Conservation (phyloP, 2,113 vertebrate species). For the Pelvicachromis taeniatus region DNA sequence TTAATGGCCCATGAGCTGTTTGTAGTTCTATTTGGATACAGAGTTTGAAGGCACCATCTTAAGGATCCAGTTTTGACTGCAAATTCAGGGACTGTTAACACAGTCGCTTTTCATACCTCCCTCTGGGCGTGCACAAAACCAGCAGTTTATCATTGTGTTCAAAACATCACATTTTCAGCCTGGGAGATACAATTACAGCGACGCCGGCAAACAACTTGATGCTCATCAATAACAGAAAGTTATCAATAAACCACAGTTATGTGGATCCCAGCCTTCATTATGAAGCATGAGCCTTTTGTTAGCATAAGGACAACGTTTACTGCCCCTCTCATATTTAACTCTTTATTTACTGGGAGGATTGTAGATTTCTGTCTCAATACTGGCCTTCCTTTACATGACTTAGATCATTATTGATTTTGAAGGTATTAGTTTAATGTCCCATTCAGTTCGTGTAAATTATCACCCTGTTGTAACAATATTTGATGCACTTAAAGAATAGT, state of each 20-base stretch:
- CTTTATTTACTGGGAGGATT: neutral
- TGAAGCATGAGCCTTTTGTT: neutral
- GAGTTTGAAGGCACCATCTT: slow-evolving; percentile 2
- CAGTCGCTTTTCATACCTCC: neutral
- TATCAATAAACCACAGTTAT: neutral
- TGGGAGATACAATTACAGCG: neutral
- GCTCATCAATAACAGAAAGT: neutral
- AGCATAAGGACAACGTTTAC: neutral
- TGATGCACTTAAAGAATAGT: neutral
- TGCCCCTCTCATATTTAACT: neutral
- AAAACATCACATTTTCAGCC: slow-evolving; percentile 17
- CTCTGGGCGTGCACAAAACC: neutral
- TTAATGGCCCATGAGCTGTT: slow-evolving; percentile 43
- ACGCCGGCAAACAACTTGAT: neutral
- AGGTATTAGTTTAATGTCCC: neutral
- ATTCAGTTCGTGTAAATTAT: neutral
- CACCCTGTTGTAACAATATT: neutral
- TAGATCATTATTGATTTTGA: neutral
- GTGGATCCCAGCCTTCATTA: neutral
- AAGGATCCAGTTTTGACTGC: neutral
- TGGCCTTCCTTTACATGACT: neutral
- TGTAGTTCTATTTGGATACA: slow-evolving; percentile 34
- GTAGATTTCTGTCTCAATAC: neutral
- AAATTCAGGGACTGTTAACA: neutral
- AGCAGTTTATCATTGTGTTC: neutral